Conservation (phyloP, 2,113 vertebrate genomes). For the Octodon degus region DNA sequence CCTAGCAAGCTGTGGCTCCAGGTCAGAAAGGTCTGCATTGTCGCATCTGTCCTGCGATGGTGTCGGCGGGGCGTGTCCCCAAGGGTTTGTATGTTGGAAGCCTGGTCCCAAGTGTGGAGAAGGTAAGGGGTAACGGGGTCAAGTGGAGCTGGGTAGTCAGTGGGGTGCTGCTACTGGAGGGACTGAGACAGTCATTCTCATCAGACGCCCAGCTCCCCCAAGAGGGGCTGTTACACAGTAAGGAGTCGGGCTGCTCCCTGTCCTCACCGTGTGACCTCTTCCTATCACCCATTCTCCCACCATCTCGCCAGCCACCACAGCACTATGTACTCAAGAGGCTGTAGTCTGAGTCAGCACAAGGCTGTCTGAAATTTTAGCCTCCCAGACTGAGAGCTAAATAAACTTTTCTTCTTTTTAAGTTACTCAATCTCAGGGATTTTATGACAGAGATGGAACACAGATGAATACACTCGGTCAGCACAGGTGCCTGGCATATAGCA, state of each 20-base stretch:
- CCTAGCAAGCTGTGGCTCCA: too few relatives aligned
- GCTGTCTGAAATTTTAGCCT: background rate
- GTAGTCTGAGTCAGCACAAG: background rate
- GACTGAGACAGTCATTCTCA: too few relatives aligned
- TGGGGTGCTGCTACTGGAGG: background rate
- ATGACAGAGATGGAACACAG: background rate
- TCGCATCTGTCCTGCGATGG: background rate
- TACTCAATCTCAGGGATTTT: background rate
- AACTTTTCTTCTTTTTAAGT: background rate
- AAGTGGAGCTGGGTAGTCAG: background rate
- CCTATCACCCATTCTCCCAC: background rate
- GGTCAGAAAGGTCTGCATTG: fast-evolving
- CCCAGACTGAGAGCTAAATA: background rate
- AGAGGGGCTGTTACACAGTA: background rate
- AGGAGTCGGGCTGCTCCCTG: background rate
- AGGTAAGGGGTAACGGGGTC: too few relatives aligned
- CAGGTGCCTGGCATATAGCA: fast-evolving
- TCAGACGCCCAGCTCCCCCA: too few relatives aligned
- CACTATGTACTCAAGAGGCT: background rate
- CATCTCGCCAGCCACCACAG: background rate
- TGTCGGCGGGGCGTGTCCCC: background rate
- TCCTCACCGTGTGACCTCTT: background rate
- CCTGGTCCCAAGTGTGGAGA: background rate
- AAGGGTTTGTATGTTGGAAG: background rate
- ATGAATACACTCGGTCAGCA: background rate